A percentile compares a stretch with the other conserved stretches of the same genome.
Evolutionary conservation across 2,797 vertebrate species (phyloP).

Genomic region (Onychomys arenicola): DNA sequence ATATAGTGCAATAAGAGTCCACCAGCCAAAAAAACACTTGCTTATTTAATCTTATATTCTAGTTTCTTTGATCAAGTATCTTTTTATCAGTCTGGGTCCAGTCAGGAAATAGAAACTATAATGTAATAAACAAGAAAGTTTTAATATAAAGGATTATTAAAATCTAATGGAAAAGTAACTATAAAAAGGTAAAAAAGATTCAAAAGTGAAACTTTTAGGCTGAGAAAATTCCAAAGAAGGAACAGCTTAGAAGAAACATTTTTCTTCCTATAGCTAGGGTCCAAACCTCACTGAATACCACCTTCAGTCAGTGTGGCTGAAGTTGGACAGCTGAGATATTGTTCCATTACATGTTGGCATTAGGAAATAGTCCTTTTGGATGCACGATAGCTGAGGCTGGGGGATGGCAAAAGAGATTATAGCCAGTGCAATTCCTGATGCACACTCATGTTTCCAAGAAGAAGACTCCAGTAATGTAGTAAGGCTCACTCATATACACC

Average conservation of each 20-base stretch:
- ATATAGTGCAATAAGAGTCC: background rate
- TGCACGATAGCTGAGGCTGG: background rate
- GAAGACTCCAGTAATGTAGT: background rate
- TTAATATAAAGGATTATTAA: conserved; percentile 54
- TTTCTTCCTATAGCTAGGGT: background rate
- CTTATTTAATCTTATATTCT: conserved; percentile 25
- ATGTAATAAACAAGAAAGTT: background rate
- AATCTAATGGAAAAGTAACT: background rate
- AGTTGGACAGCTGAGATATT: background rate
- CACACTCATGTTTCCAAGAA: background rate
- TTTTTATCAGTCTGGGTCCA: background rate
- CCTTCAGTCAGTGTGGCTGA: background rate
- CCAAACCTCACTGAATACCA: background rate
- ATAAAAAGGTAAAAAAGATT: conserved; percentile 4
- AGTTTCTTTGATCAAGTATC: background rate
- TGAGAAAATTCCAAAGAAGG: background rate
- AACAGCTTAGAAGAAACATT: background rate
- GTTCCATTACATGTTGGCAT: background rate
- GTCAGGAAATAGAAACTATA: conserved; percentile 22
- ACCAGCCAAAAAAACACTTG: background rate
- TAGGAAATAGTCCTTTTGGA: background rate
- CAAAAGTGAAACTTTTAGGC: background rate
- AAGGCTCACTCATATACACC: background rate
- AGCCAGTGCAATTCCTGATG: background rate
- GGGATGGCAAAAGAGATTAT: background rate